These are phyloP conservation scores for Motacilla tschutschensis DNA, from an alignment of 2,113 vertebrate genomes.

Conservation along the genomic window DNA sequence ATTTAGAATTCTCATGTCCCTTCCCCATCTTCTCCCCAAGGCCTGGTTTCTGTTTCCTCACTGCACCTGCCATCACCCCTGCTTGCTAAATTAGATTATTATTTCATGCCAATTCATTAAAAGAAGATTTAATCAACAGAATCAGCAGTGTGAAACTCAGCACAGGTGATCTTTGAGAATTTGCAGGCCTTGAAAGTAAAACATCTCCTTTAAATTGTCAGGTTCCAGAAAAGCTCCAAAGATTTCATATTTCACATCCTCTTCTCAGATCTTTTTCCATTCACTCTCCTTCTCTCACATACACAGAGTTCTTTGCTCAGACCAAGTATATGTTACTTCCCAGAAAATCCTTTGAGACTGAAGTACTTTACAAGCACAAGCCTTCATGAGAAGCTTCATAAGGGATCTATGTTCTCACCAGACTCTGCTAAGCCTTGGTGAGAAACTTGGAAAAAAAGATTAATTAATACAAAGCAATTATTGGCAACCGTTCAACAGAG, in stretches of 20 bases:
- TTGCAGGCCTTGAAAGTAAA: conserved; percentile 16
- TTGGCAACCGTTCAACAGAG: not conserved
- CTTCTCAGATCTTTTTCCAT: not conserved
- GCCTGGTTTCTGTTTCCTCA: not conserved
- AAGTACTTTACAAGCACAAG: not conserved
- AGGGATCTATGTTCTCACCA: not conserved
- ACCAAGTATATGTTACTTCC: not conserved
- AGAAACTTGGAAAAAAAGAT: not conserved
- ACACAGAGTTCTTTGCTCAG: not conserved
- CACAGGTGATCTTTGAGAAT: not conserved
- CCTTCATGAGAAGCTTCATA: not conserved
- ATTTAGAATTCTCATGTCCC: not conserved
- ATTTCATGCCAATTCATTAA: not conserved
- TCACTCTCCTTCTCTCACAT: not conserved
- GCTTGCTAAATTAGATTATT: not conserved
- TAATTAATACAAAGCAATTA: not conserved
- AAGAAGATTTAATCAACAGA: not conserved
- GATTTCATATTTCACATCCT: not conserved
- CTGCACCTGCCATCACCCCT: not conserved
- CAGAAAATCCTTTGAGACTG: not conserved
- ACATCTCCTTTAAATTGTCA: not conserved
- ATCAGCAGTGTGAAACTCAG: not conserved
- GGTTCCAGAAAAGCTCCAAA: not conserved
- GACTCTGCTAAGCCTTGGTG: not conserved
- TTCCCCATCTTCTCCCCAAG: not conserved